Percentiles rank a stretch among this genome's conserved stretches.
Conservation (phyloP, 2,797 vertebrate species). For the Phaenicophaeus curvirostris region DNA sequence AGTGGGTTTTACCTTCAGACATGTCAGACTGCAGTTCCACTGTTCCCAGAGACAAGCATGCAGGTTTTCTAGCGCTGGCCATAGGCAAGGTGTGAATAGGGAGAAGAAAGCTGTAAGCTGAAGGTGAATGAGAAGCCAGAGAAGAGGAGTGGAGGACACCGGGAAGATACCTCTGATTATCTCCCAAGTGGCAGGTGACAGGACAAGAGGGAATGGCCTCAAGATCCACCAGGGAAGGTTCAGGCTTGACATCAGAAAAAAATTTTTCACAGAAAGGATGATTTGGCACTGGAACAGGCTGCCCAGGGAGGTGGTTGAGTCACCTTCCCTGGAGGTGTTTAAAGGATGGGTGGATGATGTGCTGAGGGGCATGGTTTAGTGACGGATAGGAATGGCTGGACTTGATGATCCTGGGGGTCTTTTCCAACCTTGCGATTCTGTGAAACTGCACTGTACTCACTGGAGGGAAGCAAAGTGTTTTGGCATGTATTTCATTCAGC, state of each 20-base stretch:
- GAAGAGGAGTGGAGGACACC: background rate
- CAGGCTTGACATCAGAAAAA: too few relatives aligned
- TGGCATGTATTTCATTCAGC: background rate
- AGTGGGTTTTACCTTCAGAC: background rate
- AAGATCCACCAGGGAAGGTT: too few relatives aligned
- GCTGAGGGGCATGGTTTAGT: too few relatives aligned
- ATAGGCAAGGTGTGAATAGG: background rate
- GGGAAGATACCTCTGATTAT: background rate
- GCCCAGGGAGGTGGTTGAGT: too few relatives aligned
- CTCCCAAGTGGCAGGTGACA: background rate
- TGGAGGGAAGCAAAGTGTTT: background rate
- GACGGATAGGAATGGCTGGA: too few relatives aligned
- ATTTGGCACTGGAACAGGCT: too few relatives aligned
- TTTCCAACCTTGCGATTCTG: too few relatives aligned
- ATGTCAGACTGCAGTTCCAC: background rate
- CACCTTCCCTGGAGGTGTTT: too few relatives aligned
- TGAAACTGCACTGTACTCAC: background rate
- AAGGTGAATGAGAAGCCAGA: background rate
- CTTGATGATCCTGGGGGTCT: too few relatives aligned
- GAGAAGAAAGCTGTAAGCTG: background rate
- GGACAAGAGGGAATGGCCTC: too few relatives aligned
- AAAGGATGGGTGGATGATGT: too few relatives aligned
- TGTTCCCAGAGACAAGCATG: background rate
- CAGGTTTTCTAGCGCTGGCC: background rate
- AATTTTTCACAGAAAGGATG: too few relatives aligned